Evolutionary conservation across 2,888 invertebrate genomes (phyloP), one percentile per base, ranked within the genome.

Genomic region (Cepaea hortensis): DNA sequence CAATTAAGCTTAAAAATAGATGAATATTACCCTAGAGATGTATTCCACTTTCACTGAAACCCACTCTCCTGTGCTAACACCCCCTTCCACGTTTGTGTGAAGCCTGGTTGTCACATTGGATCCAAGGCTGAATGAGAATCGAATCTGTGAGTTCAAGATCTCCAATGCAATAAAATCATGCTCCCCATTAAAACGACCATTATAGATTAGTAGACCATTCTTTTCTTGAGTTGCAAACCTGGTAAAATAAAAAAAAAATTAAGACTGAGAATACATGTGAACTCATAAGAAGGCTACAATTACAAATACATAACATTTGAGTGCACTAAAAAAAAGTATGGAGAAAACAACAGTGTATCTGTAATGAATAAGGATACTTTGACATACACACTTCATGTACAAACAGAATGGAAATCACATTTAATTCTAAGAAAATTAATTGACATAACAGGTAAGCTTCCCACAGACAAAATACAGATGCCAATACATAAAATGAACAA

Each of bases 101-200:
- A 93, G 92, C 5, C 76, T 82, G 48, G 89, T 91, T 7, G 92
- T 96, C 13, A 96, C 96, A 85, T 96, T 96, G 80, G 97, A 96
- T 0, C 98, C 99, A 48, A 98, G 95, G 0, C 97, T 97, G 94
- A 97, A 98, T 0, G 97, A 97, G 95, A 98, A 98, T 91, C 97
- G 96, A 0, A 98, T 95, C 20, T 96, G 96, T 20, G 94, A 93
- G 83, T 96, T 96, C 0, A 97, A 95, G 18, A 98, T 96, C 95
- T 98, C 98, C 76, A 99, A 95, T 0, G 98, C 97, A 35, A 99
- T 96, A 93, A 98, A 99, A 95, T 99, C 99, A 93, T 98, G 98
- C 1, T 97, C 96, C 93, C 98, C 98, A 94, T 98, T 98, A 95
- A 98, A 99, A 0, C 99, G 96, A 0, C 99, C 99, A 94, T 99